Percentiles rank a stretch among this genome's conserved stretches.
Conservation (phyloP, 2,113 vertebrate species). For the Thamnophis sirtalis region DNA sequence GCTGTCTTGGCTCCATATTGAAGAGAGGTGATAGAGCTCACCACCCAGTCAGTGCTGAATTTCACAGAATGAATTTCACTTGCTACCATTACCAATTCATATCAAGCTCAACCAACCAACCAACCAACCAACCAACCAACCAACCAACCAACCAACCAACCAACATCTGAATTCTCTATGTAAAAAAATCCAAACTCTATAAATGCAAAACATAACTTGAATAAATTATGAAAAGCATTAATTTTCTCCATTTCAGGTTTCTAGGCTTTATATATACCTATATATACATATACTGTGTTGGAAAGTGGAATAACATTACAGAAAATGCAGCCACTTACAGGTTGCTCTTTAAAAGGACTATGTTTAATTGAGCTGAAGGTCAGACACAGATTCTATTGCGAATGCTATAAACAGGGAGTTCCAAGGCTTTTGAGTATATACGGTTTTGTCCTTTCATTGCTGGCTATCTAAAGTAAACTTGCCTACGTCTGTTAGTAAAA, state of each 20-base stretch:
- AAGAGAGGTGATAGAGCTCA: neutral
- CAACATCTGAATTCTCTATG: neutral
- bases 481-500: neutral
- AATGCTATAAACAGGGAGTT: neutral
- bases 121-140: no score
- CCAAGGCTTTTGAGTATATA: neutral
- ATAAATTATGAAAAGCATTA: neutral
- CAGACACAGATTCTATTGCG: neutral
- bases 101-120: neutral
- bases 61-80: neutral
- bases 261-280: neutral
- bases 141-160: no score
- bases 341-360: neutral
- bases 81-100: neutral
- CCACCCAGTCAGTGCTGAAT: neutral
- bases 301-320: neutral
- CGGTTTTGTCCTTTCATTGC: neutral
- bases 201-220: neutral
- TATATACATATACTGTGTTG: no score
- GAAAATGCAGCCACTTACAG: neutral
- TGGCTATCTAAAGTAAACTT: neutral
- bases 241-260: neutral
- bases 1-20: neutral
- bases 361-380: neutral
- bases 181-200: neutral